phyloP scores from a whole-genome alignment of 2,113 vertebrate genomes.

The Hippocampus zosterae region DNA sequence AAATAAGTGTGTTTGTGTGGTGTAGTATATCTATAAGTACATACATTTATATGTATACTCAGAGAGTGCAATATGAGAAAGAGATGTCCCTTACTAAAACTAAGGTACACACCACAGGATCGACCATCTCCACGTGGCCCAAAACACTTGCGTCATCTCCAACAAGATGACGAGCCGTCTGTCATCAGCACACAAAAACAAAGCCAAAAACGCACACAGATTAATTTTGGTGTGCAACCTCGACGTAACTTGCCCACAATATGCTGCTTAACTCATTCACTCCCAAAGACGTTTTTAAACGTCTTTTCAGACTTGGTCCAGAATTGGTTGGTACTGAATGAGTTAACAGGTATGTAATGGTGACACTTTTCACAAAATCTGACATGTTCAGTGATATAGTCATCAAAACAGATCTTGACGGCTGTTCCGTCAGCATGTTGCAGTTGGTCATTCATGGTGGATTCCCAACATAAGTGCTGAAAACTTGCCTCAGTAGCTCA shows the following conservation, averaged over 20 bases:
- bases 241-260: background rate
- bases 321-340: too few relatives aligned
- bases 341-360: background rate
- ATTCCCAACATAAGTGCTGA: background rate
- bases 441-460: background rate
- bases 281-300: too few relatives aligned
- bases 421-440: background rate
- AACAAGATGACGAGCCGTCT: slow-evolving; percentile 45
- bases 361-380: background rate
- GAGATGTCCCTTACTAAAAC: slow-evolving; percentile 94
- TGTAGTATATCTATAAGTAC: background rate
- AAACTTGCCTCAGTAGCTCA: slow-evolving; percentile 73
- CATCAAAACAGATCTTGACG: background rate
- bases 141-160: slow-evolving; percentile 62
- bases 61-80: slow-evolving; percentile 61
- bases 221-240: background rate
- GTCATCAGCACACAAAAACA: slow-evolving; percentile 23
- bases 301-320: too few relatives aligned
- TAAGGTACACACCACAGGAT: slow-evolving; percentile 80
- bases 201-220: slow-evolving; percentile 19
- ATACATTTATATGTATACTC: background rate
- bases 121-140: slow-evolving; percentile 80
- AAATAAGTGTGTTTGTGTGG: background rate
- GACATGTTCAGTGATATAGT: background rate
- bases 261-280: background rate